Evolutionary conservation across 2,888 invertebrate species (phyloP).

Genomic region (Zaprionus obscuricornis): DNA sequence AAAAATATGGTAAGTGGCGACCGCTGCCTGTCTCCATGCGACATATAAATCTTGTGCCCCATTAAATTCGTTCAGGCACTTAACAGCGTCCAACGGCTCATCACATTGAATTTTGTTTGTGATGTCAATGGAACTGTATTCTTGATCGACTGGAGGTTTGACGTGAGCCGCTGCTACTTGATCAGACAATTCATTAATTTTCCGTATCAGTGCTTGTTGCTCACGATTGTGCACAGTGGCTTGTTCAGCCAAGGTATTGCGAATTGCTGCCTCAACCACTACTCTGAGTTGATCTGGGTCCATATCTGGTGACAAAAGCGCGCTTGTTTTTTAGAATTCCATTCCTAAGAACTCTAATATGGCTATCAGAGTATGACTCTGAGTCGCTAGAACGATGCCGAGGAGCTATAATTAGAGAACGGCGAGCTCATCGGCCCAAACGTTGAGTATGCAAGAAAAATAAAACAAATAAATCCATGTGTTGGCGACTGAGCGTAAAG

Average conservation of each 20-base stretch:
- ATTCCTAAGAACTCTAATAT: no score
- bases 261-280: no score
- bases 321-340: no score
- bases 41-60: background rate
- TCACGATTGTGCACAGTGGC: background rate
- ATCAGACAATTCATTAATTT: constrained; percentile 9
- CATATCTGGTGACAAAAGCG: constrained; percentile 5
- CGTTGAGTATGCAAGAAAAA: no score
- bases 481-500: no score
- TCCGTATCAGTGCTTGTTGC: constrained; percentile 3
- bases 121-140: constrained; percentile 4
- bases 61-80: background rate
- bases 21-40: background rate
- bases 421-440: no score
- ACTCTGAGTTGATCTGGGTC: no score
- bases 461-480: no score
- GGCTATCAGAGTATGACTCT: no score
- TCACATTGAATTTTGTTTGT: background rate
- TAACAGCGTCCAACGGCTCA: background rate
- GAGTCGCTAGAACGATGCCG: no score
- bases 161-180: constrained; percentile 1
- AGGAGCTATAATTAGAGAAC: no score
- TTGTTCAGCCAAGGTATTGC: constrained; percentile 1
- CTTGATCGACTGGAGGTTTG: background rate
- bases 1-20: background rate